Base-by-base conservation (phyloP, 1,140 invertebrate genomes). In the Drosophila auraria region DNA sequence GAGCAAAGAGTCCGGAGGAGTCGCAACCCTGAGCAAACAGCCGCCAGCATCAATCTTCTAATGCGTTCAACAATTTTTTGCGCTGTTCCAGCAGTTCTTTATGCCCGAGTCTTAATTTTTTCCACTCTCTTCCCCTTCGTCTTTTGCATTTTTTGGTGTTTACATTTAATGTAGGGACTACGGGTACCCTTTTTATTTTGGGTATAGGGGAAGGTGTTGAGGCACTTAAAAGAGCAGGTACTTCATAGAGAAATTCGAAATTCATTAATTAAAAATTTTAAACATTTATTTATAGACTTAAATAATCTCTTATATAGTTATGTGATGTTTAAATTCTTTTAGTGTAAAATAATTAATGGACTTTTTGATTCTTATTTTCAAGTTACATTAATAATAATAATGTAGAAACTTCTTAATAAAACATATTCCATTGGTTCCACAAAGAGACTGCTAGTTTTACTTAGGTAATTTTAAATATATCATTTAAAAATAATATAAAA, bases 11-110 rank as follows among this genome's bases (percentile, higher is more conserved):
- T 47, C 42, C 27, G n/a, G 36, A 42, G 36, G 33, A 69, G 47
- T 40, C 68, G 42, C 54, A 30, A 40, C 64, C 17, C 72, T 79
- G 63, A 78, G 58, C 68, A 87, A 84, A 87, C 84, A 87, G 86
- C 84, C 87, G 81, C 78, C 84, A 89, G 84, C 84, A 87, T 89
- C 84, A 87, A 87, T 87, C 84, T 87, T 89, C 84, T 87, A 87
- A 87, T 87, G 84, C 84, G 84, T 89, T 87, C 84, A 87, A 65
- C 47, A 89, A 81, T 78, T 83, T 78, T 78, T 87, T 87, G 76
- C 80, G 81, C 84, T 89, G 65, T 80, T 83, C 78, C 81, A 83
- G 83, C 84, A 81, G 59, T 77, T 78, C 38, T 77, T 77, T 76
- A 42, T 75, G 27, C 70, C 40, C 36, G 38, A 42, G 25, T 76